A percentile compares a stretch with the other conserved stretches of the same genome.
phyloP scores from a whole-genome alignment of 2,797 vertebrate species.

The Furcifer pardalis region DNA sequence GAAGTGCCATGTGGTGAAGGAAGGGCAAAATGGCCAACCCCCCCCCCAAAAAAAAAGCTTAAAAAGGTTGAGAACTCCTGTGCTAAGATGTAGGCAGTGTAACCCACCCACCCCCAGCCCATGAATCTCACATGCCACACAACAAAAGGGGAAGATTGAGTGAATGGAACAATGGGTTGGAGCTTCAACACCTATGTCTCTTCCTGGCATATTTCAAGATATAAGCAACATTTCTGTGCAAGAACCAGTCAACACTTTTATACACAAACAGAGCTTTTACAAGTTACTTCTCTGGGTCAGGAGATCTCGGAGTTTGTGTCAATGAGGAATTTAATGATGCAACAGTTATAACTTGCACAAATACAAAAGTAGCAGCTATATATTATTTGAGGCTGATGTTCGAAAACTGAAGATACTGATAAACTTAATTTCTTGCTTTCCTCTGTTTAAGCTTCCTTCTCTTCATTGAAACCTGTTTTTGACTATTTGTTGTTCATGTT shows the following conservation, averaged over 20 bases:
- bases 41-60: too few relatives aligned
- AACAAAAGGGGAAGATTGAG: background rate
- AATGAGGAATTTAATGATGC: constrained; percentile 24
- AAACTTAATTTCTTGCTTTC: constrained; percentile 17
- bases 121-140: background rate
- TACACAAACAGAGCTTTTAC: too few relatives aligned
- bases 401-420: background rate
- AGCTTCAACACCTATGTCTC: background rate
- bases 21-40: too few relatives aligned
- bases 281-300: background rate
- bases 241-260: too few relatives aligned
- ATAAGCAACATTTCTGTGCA: background rate
- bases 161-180: background rate
- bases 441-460: constrained; percentile 8
- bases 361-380: background rate
- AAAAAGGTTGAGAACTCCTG: too few relatives aligned
- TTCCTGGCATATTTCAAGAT: background rate
- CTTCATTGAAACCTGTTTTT: constrained; percentile 11
- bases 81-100: background rate
- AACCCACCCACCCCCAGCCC: too few relatives aligned
- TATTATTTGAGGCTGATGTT: background rate
- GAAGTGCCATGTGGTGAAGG: too few relatives aligned
- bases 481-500: constrained; percentile 1
- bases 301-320: too few relatives aligned
- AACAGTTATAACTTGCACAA: background rate